These are phyloP conservation scores for Heteromurus nitidus DNA, from an alignment of 2,888 invertebrate species.

Conservation along the genomic window DNA sequence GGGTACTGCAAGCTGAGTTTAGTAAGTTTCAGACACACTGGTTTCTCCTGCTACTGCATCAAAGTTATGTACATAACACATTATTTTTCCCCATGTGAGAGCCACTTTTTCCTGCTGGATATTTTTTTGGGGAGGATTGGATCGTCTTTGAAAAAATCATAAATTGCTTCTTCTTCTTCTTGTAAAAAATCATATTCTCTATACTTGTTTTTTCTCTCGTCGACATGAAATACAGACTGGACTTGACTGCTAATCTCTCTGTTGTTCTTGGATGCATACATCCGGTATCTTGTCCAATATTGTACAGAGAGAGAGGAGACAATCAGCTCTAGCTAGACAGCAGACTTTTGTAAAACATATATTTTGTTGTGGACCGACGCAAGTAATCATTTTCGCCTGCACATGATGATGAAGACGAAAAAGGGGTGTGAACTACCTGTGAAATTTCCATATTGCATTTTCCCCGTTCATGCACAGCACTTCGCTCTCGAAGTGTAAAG, in stretches of 20 bases:
- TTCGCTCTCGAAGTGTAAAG: neutral
- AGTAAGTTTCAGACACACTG: slow-evolving; percentile 7
- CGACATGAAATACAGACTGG: slow-evolving; percentile 49
- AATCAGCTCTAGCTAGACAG: neutral
- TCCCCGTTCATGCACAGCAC: neutral
- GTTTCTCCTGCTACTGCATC: slow-evolving; percentile 5
- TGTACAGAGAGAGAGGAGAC: neutral
- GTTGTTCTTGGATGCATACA: slow-evolving; percentile 55
- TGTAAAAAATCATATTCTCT: slow-evolving; percentile 45
- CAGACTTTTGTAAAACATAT: neutral
- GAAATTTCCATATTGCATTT: slow-evolving; percentile 24
- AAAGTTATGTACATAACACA: too few species aligned
- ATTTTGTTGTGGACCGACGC: neutral
- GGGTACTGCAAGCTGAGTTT: neutral
- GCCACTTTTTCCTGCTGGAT: slow-evolving; percentile 38
- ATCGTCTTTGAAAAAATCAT: slow-evolving; percentile 36
- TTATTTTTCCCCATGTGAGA: slow-evolving; percentile 31
- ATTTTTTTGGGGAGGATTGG: slow-evolving; percentile 23
- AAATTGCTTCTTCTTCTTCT: slow-evolving; percentile 32
- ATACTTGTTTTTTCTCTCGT: slow-evolving; percentile 27
- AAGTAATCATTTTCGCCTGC: neutral
- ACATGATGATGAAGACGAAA: slow-evolving; percentile 12
- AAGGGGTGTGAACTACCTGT: slow-evolving; percentile 30
- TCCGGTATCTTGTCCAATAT: slow-evolving; percentile 39
- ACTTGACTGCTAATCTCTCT: slow-evolving; percentile 21